Evolutionary conservation across 53 echinoderm and acorn worm species (phyloP).

Genomic region (Patiria pectinifera): DNA sequence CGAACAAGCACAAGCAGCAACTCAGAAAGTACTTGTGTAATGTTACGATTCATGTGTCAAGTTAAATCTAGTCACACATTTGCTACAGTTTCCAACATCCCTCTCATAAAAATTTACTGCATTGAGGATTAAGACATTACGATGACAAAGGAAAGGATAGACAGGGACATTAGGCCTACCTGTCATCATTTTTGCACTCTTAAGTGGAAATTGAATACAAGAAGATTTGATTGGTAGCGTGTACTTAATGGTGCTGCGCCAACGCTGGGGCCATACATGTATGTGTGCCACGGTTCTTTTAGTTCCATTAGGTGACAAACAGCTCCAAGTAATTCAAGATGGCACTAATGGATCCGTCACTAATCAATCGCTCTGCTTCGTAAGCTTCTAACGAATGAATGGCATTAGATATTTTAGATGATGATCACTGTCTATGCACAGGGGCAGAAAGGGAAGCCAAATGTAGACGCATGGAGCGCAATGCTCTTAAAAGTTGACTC

Average conservation of each 20-base stretch:
- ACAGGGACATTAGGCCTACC: neutral
- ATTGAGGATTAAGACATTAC: neutral
- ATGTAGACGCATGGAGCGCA: too few relatives aligned
- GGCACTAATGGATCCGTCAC: slow-evolving; percentile 19
- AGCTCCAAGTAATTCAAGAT: slow-evolving; percentile 13
- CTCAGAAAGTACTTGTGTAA: neutral
- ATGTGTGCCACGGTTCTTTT: neutral
- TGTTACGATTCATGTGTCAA: neutral
- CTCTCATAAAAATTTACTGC: neutral
- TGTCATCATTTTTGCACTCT: neutral
- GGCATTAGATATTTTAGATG: neutral
- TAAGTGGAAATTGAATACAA: neutral
- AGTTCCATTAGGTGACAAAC: neutral
- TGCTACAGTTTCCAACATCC: neutral
- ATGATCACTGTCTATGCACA: too few relatives aligned
- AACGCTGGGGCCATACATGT: neutral
- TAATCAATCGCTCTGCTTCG: neutral
- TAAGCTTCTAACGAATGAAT: slow-evolving; percentile 7
- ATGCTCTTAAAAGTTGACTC: too few relatives aligned
- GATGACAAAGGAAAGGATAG: neutral
- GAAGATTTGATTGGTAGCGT: slow-evolving; percentile 11
- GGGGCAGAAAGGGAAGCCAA: neutral
- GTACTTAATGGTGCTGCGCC: neutral
- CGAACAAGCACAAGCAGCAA: neutral
- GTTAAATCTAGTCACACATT: neutral